Percentiles rank a stretch among this genome's conserved stretches.
These are phyloP conservation scores for Rambutsinella grinnellia DNA, from an alignment of 2,888 invertebrate species.

Conservation along the genomic window DNA sequence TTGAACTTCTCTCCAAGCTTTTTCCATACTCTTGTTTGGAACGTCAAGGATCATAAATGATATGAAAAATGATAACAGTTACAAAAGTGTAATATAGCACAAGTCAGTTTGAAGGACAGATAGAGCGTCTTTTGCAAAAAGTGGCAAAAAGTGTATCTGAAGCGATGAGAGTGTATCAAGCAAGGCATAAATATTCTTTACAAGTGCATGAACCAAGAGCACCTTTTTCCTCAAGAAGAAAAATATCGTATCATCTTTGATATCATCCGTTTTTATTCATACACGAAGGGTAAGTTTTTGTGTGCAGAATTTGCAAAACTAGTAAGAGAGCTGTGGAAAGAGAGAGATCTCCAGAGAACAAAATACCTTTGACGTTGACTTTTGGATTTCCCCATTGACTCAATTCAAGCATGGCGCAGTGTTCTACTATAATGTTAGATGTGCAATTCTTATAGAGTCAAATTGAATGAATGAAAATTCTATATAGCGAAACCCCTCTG, in stretches of 20 bases:
- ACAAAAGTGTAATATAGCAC: slow-evolving; percentile 10
- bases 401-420: background rate
- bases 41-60: slow-evolving; percentile 32
- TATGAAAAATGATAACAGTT: slow-evolving; percentile 38
- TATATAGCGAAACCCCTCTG: too few species aligned
- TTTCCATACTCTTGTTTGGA: slow-evolving; percentile 3
- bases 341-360: slow-evolving; percentile 2
- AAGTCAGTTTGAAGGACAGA: slow-evolving; percentile 21
- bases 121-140: background rate
- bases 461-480: background rate
- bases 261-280: background rate
- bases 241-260: slow-evolving; percentile 2
- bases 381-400: slow-evolving; percentile 45
- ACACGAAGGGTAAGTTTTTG: too few species aligned
- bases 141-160: background rate
- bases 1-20: background rate
- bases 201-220: background rate
- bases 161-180: too few species aligned
- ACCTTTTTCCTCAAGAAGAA: background rate
- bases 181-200: too few species aligned
- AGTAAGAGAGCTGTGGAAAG: too few species aligned
- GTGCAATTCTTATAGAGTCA: background rate
- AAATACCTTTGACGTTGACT: slow-evolving; percentile 37
- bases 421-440: too few species aligned
- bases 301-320: too few species aligned